Conservation (phyloP, 2,113 vertebrate species). For the Tetrax tetrax region DNA sequence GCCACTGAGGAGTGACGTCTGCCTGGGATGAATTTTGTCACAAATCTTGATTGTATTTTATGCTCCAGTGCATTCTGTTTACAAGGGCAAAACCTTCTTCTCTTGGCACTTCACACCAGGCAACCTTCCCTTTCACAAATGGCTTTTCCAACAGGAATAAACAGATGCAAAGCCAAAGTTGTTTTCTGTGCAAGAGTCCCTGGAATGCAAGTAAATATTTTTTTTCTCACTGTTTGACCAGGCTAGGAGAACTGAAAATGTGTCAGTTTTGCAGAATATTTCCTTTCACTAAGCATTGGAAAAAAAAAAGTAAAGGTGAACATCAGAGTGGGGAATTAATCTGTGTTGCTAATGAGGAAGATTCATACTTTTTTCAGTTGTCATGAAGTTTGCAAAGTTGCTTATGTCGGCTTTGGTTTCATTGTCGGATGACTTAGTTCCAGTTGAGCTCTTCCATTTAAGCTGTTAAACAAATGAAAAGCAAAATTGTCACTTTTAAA, state of each 20-base stretch:
- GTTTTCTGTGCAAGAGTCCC: background rate
- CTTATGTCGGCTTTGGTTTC: constrained; percentile 56
- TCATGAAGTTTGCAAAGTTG: constrained; percentile 59
- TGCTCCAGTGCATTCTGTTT: constrained; percentile 17
- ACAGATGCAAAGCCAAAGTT: background rate
- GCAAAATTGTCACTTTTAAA: constrained; percentile 83
- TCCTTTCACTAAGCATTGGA: background rate
- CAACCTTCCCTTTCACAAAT: background rate
- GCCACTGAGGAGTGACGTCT: background rate
- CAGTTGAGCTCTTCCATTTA: constrained; percentile 71
- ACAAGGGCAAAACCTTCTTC: constrained; percentile 17
- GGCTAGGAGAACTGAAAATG: background rate
- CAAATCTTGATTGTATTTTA: constrained; percentile 33
- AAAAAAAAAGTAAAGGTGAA: background rate
- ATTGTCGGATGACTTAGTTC: constrained; percentile 77
- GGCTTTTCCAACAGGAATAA: background rate
- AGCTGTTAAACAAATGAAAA: constrained; percentile 81
- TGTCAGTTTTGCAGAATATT: background rate
- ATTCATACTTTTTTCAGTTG: constrained; percentile 2
- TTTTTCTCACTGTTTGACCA: background rate
- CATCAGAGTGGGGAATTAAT: background rate
- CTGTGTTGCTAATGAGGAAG: background rate
- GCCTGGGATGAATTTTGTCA: constrained; percentile 1
- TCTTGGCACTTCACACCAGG: background rate
- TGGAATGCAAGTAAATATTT: background rate